Percentiles rank a stretch among this genome's conserved stretches.
phyloP scores from a whole-genome alignment of 2,797 vertebrate genomes.

The Harpagifer antarcticus region DNA sequence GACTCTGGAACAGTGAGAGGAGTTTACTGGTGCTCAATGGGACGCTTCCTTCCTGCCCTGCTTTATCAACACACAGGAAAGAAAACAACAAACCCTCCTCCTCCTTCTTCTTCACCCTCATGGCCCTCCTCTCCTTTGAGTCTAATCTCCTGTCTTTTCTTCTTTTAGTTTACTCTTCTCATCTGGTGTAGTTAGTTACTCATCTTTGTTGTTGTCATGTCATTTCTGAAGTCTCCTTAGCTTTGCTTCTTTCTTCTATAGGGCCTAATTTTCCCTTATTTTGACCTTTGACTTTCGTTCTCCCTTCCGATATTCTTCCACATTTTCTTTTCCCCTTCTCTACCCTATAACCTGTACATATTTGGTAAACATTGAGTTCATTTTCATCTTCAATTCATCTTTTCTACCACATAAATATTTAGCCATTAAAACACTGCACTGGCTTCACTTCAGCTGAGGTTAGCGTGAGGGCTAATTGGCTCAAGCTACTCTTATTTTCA shows the following conservation, averaged over 20 bases:
- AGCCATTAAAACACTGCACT: background rate
- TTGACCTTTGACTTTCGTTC: background rate
- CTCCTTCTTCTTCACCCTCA: conserved; percentile 10
- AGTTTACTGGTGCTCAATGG: conserved; percentile 57
- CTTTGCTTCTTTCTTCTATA: background rate
- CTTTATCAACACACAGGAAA: conserved; percentile 71
- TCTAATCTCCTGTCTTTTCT: conserved; percentile 10
- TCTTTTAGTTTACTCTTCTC: background rate
- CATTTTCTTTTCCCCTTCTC: background rate
- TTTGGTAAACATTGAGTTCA: conserved; percentile 8
- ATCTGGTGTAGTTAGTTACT: background rate
- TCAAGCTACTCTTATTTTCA: background rate
- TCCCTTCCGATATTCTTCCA: background rate
- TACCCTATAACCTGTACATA: background rate
- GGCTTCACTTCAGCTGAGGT: background rate
- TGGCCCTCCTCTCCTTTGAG: background rate
- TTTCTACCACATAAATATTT: background rate
- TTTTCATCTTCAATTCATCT: background rate
- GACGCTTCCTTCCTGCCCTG: conserved; percentile 63
- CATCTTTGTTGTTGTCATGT: background rate
- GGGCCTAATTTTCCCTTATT: background rate
- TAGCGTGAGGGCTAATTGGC: background rate
- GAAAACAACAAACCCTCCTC: conserved; percentile 58
- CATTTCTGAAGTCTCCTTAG: background rate
- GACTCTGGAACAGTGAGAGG: conserved; percentile 41